Evolutionary conservation across 2,888 invertebrate genomes (phyloP), one percentile per base, ranked within the genome.

Genomic region (Liopterus haemorrhoidalis): DNA sequence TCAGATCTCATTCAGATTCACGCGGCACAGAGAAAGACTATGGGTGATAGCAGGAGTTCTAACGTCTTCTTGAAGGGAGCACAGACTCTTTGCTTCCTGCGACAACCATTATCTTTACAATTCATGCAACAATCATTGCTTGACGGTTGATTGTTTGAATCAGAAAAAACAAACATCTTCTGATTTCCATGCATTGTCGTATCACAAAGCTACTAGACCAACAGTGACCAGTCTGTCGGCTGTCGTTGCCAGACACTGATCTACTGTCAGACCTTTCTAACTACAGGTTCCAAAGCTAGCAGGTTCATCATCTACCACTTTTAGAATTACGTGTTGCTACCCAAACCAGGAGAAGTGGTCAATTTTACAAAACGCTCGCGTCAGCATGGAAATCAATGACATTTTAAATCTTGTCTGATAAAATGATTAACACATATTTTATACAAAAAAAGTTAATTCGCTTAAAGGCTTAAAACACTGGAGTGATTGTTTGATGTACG

Each of bases 11-110:
- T n/a, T n/a, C n/a, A n/a, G n/a, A n/a, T n/a, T n/a, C n/a, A 81
- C 69, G 80, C 81, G 69, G 81, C 81, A 75, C 77, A 81, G 71
- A 81, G 78, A 79, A 81, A 81, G 75, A 80, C 79, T 76, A 81
- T 79, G 70, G 81, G 80, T 75, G 80, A 78, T 74, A 81, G 73
- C 71, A 81, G 75, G 71, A 80, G 75, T 78, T 79, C 79, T 73
- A 80, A 76, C 70, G 80, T 79, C 73, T 78, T 79, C 79, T 80
- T 81, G 78, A 80, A 79, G 75, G 80, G 78, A 71, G 78, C 78
- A 75, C 79, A 79, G 69, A 72, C 73, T 76, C 78, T 78, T 70
- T 75, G 73, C 75, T 78, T 78, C 75, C 69, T 69, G 65, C 58
- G 60, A 66, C 66, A 68, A 65, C 67, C 67, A 67, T 68, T 67